phyloP scores from a whole-genome alignment of 2,797 vertebrate species.

The Euphonia xanthogaster region DNA sequence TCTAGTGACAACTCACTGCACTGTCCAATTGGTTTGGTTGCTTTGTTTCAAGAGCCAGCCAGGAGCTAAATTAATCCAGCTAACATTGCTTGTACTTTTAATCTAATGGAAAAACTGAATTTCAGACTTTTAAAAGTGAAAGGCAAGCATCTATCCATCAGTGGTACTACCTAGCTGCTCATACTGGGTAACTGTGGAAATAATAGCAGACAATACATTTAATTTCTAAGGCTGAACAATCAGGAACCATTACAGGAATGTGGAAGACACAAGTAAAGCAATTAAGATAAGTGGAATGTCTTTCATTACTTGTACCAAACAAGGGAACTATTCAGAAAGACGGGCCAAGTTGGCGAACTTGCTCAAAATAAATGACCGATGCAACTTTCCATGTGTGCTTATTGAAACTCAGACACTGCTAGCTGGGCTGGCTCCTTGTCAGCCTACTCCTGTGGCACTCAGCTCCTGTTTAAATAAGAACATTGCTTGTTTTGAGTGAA shows the following conservation, averaged over 20 bases:
- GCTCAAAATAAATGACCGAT: conserved; percentile 43
- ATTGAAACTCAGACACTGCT: conserved; percentile 25
- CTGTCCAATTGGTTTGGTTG: background rate
- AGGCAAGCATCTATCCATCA: background rate
- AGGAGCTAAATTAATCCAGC: background rate
- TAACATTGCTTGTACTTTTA: background rate
- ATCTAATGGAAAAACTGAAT: background rate
- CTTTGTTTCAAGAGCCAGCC: background rate
- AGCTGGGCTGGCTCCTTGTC: background rate
- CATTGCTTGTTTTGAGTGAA: background rate
- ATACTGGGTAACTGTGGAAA: background rate
- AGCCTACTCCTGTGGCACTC: background rate
- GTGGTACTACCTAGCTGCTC: background rate
- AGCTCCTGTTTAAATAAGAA: background rate
- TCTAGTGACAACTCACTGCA: background rate
- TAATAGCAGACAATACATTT: conserved; percentile 1
- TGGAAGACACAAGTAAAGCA: conserved; percentile 28
- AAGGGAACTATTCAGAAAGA: conserved; percentile 31
- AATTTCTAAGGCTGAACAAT: background rate
- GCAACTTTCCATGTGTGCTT: conserved; percentile 52
- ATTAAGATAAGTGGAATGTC: conserved; percentile 63
- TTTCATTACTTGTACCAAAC: conserved; percentile 57
- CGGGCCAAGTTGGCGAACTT: conserved; percentile 37
- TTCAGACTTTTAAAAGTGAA: background rate
- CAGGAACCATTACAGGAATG: conserved; percentile 32